Evolutionary conservation across 2,797 vertebrate species (phyloP), one percentile per base, ranked within the genome.

Genomic region (Gymnothorax javanicus): DNA sequence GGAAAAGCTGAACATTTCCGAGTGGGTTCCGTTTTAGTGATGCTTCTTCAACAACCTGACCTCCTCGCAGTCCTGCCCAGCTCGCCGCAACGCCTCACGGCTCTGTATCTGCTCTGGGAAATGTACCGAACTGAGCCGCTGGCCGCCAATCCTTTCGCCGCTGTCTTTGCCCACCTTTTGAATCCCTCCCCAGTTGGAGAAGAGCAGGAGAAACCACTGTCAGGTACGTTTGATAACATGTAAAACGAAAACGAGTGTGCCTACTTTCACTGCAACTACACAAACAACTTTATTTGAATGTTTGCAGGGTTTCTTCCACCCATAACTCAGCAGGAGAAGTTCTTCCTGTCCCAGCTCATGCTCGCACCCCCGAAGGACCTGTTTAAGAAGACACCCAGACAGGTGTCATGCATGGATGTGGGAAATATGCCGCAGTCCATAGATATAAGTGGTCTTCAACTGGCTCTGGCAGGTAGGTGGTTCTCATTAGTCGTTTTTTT

Each of bases 51-150:
- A 95, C 98, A 99, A 94, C 98, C 98, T 0, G 98, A 99, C 94
- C 95, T 99, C 87, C 77, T 81, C 13, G 50, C 77, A 81, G 77
- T 81, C 50, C 93, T 99, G 87, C 98, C 98, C 87, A 98, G 97
- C 91, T 97, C 98, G 13, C 96, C 98, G 79, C 98, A 99, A 96
- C 96, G 98, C 71, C 97, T 99, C 92, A 99, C 97, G 0, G 98
- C 98, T 0, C 97, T 99, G 90, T 99, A 99, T 94, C 96, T 99
- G 52, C 97, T 99, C 0, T 99, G 98, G 98, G 98, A 99, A 95
- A 99, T 99, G 98, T 99, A 99, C 94, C 97, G 98, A 84, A 99
- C 98, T 81, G 98, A 99, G 95, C 98, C 98, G 50, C 96, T 99
- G 25, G 98, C 98, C 11, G 97, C 97, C 1, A 99, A 99, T 95